Conservation (phyloP, 92 coral and sea anemone species). For the Actinernus sp. region DNA sequence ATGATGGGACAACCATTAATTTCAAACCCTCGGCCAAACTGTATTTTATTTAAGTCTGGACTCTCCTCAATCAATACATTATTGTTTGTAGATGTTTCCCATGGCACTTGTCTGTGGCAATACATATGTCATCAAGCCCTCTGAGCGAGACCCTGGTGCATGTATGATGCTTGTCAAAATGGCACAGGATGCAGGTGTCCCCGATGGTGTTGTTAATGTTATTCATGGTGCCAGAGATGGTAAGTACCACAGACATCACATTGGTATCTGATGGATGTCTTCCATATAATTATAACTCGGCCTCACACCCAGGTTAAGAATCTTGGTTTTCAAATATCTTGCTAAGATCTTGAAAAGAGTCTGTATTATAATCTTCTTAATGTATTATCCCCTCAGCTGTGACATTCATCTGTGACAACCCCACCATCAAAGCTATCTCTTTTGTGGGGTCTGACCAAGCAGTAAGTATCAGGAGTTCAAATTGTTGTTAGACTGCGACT, state of each 20-base stretch:
- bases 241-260: constrained; percentile 19
- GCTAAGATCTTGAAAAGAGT: no score
- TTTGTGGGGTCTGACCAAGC: constrained; percentile 99
- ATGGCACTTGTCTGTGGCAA: constrained; percentile 96
- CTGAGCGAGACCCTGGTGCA: constrained; percentile 95
- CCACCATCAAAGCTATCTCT: constrained; percentile 87
- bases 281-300: background rate
- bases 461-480: constrained; percentile 64
- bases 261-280: background rate
- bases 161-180: constrained; percentile 90
- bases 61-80: no score
- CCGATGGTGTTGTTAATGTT: constrained; percentile 93
- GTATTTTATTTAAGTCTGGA: no score
- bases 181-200: constrained; percentile 98
- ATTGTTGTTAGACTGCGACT: no score
- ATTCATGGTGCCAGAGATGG: constrained; percentile 95
- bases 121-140: constrained; percentile 91
- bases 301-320: no score
- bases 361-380: no score
- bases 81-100: constrained; percentile 89
- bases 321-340: no score
- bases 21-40: no score
- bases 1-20: no score
- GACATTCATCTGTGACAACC: constrained; percentile 94
- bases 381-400: constrained; percentile 63